These are phyloP conservation scores for Planiliza haematocheilus DNA, from an alignment of 2,113 vertebrate genomes.

Conservation along the genomic window DNA sequence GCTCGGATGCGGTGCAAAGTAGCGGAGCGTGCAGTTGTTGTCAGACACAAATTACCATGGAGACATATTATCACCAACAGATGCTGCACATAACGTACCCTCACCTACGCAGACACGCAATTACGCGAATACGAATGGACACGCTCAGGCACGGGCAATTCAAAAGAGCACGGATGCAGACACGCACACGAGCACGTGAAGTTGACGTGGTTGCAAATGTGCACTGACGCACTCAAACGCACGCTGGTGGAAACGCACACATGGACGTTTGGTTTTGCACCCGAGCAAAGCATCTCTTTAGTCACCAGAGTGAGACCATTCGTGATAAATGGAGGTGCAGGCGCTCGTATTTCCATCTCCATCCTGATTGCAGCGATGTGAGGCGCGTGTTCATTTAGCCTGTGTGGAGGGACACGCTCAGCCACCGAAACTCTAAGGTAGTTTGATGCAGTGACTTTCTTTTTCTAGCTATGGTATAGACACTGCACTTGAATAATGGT, in stretches of 20 bases:
- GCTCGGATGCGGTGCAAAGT: not conserved
- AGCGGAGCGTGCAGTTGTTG: not conserved
- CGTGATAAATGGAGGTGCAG: slow-evolving; percentile 60
- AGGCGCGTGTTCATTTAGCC: slow-evolving; percentile 32
- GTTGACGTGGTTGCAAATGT: not conserved
- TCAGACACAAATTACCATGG: not conserved
- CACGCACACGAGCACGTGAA: not conserved
- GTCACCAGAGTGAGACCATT: slow-evolving; percentile 47
- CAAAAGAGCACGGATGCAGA: not conserved
- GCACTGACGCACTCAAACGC: not conserved
- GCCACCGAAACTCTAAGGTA: slow-evolving; percentile 20
- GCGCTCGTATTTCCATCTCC: slow-evolving; percentile 47
- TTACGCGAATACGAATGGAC: not conserved
- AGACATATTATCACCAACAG: not conserved
- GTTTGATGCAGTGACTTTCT: slow-evolving; percentile 25
- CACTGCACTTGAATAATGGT: no score
- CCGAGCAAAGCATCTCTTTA: slow-evolving; percentile 48
- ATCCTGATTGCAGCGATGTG: slow-evolving; percentile 34
- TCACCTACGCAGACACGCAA: not conserved
- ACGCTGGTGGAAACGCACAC: not conserved
- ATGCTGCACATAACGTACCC: not conserved
- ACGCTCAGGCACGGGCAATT: not conserved
- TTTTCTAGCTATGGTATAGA: no score
- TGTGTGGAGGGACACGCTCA: not conserved
- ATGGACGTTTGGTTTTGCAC: slow-evolving; percentile 36